Base-by-base conservation (phyloP, 1,140 invertebrate species). In the Pogonognathellus flavescens region DNA sequence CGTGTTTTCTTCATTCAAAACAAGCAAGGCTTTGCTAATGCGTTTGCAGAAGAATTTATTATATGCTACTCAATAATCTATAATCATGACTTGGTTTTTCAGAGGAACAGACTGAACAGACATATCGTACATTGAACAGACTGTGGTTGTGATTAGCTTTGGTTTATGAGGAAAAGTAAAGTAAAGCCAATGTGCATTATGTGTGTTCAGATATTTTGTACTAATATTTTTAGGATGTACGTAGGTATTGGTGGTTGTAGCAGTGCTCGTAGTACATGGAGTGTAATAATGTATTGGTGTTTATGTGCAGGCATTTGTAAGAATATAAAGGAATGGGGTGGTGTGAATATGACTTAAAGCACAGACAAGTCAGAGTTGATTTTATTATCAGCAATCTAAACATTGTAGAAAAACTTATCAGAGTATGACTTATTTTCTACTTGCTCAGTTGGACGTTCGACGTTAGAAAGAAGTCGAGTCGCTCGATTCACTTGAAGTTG, bases 361-460 rank as follows among this genome's bases (percentile, higher is more conserved):
- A 31, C 14, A 57, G 80, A 18, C 52, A 57, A 59, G 14, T 13
- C 62, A 16, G 20, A 13, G 18, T 18, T 55, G 53, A 81, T 55
- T 76, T 81, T 22, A 81, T 81, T 81, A 81, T 57, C 80, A 25
- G 52, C 14, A 81, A 81, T 81, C 80, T 81, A 81, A 53, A 81
- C 80, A 81, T 80, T 50, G 72, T 80, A 50, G 49, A 80, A 81
- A 81, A 81, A 81, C 18, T 81, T 81, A 81, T 81, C 80, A 81
- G 80, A 81, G 20, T 81, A 81, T 81, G 80, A 81, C 80, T 81
- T 81, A 81, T 81, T 81, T 81, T 81, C 80, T 52, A 81, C 80
- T 81, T 57, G 80, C 80, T 81, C 80, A 81, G 50, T 81, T 81
- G 52, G 80, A 55, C 80, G 80, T 53, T 81, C 8, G 80, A 8